These are phyloP conservation scores for Pluvianellus socialis DNA, from an alignment of 2,113 vertebrate genomes.

Conservation along the genomic window DNA sequence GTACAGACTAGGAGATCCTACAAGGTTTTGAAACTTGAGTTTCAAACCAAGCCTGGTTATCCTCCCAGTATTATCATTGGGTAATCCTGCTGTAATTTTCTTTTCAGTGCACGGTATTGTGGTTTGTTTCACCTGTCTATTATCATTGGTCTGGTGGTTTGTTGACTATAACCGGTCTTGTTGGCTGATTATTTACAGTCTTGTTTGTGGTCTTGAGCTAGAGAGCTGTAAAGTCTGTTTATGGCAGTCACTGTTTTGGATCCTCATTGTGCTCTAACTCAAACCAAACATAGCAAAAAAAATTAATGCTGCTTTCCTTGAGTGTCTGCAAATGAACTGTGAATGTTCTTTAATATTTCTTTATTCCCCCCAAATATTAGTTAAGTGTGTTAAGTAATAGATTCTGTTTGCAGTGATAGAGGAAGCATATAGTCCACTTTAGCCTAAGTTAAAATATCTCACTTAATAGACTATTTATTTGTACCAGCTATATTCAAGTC, in stretches of 20 bases:
- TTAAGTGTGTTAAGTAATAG: not conserved
- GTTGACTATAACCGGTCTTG: not conserved
- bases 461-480: not conserved
- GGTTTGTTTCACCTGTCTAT: not conserved
- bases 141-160: not conserved
- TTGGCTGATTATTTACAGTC: not conserved
- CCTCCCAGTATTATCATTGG: not conserved
- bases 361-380: not conserved
- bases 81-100: not conserved
- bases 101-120: not conserved
- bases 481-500: not conserved
- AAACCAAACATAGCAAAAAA: not conserved
- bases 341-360: not conserved
- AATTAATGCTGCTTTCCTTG: not conserved
- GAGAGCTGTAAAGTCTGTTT: not conserved
- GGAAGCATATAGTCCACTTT: not conserved
- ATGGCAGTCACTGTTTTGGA: not conserved
- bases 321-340: not conserved
- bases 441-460: not conserved
- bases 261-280: not conserved
- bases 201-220: not conserved
- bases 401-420: not conserved
- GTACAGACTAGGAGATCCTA: not conserved
- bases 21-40: not conserved
- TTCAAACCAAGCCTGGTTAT: not conserved